phyloP scores from a whole-genome alignment of 1,140 invertebrate species.

The Dinothrombium tinctorium region DNA sequence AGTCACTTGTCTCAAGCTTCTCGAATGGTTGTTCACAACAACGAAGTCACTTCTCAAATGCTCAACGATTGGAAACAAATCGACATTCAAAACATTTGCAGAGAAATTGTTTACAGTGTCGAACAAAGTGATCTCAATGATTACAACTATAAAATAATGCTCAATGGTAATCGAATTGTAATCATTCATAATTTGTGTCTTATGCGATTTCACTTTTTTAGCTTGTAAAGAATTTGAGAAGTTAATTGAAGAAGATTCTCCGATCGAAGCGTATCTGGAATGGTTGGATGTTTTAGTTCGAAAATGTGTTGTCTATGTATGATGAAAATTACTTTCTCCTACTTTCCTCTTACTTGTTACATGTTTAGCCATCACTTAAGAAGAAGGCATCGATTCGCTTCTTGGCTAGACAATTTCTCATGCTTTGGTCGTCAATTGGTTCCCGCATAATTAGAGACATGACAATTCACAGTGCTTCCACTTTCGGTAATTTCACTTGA shows the following conservation, averaged over 20 bases:
- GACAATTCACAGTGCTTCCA: constrained; percentile 27
- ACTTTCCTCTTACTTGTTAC: background rate
- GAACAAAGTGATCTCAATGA: constrained; percentile 17
- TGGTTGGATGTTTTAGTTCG: constrained; percentile 28
- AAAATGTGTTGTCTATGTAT: constrained; percentile 24
- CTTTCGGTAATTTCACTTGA: constrained; percentile 23
- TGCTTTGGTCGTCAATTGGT: constrained; percentile 28
- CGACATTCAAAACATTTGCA: constrained; percentile 23
- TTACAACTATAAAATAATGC: constrained; percentile 19
- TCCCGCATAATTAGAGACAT: constrained; percentile 27
- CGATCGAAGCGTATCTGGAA: constrained; percentile 25
- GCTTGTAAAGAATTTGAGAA: constrained; percentile 26
- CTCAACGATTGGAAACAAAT: constrained; percentile 27
- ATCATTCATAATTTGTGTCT: constrained; percentile 8
- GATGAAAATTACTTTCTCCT: constrained; percentile 4
- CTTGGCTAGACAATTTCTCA: constrained; percentile 20
- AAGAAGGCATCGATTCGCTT: background rate
- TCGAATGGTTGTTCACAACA: constrained; percentile 29
- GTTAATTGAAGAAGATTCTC: constrained; percentile 25
- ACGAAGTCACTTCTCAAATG: constrained; percentile 31
- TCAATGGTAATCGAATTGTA: constrained; percentile 22
- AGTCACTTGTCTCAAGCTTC: constrained; percentile 35
- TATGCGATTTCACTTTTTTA: constrained; percentile 14
- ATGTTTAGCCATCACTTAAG: no score
- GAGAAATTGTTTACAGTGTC: constrained; percentile 25